Percentiles rank a stretch among this genome's conserved stretches.
Evolutionary conservation across 2,113 vertebrate species (phyloP).

Genomic region (Heliornis fulica): DNA sequence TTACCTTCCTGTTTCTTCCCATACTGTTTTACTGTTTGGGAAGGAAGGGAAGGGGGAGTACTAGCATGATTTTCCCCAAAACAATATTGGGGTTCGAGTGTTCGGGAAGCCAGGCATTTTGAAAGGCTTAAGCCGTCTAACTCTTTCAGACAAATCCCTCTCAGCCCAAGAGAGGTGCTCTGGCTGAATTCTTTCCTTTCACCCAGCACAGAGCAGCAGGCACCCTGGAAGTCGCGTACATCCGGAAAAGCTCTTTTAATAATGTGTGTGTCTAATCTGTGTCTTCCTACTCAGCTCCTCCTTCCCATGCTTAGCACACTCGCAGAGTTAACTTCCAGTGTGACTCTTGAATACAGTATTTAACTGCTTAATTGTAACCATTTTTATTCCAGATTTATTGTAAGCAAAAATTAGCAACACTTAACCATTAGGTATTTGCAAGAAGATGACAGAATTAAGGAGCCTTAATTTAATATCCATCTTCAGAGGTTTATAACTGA

Average conservation of each 20-base stretch:
- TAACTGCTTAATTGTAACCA: constrained; percentile 40
- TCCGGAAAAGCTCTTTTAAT: constrained; percentile 56
- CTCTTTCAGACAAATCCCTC: constrained; percentile 42
- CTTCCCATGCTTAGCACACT: neutral
- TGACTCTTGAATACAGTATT: constrained; percentile 31
- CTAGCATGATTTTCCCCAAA: neutral
- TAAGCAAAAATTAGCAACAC: constrained; percentile 1
- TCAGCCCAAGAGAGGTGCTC: constrained; percentile 10
- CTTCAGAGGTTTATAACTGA: constrained; percentile 66
- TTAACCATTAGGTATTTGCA: constrained; percentile 32
- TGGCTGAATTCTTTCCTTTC: constrained; percentile 15
- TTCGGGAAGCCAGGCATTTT: constrained; percentile 43
- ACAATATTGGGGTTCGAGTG: constrained; percentile 34
- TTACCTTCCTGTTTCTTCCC: constrained; percentile 26
- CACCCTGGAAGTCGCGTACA: constrained; percentile 27
- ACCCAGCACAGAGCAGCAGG: constrained; percentile 47
- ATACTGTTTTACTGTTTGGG: constrained; percentile 11
- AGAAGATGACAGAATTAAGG: constrained; percentile 42
- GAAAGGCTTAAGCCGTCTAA: constrained; percentile 10
- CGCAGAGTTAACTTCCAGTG: neutral
- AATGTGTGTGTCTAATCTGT: constrained; percentile 33
- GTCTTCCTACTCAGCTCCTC: neutral
- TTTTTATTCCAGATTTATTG: neutral
- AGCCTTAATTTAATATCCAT: constrained; percentile 62
- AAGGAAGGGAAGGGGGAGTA: neutral